Percentiles rank a stretch among this genome's conserved stretches.
These are phyloP conservation scores for Schizopygopsis malacanthus DNA, from an alignment of 2,797 vertebrate species.

Conservation along the genomic window DNA sequence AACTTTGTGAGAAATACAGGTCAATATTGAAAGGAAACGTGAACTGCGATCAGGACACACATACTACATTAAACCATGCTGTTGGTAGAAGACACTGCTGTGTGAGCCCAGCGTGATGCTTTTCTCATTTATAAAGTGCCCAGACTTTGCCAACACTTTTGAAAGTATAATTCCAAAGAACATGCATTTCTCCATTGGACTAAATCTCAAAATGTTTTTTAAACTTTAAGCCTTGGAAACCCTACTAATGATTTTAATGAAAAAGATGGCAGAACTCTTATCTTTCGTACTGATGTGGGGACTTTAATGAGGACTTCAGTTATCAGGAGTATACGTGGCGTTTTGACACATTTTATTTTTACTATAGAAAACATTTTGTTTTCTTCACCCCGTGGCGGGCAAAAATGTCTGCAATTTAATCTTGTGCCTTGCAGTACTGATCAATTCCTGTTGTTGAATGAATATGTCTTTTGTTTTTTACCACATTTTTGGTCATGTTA, in stretches of 20 bases:
- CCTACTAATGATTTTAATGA: constrained; percentile 7
- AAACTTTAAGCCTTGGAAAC: constrained; percentile 48
- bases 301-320: constrained; percentile 1
- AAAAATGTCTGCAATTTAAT: constrained; percentile 52
- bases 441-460: constrained; percentile 39
- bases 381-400: constrained; percentile 21
- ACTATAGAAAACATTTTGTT: too few species aligned
- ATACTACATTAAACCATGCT: background rate
- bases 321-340: constrained; percentile 1
- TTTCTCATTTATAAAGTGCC: constrained; percentile 41
- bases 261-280: constrained; percentile 12
- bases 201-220: constrained; percentile 39
- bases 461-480: constrained; percentile 30
- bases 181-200: constrained; percentile 29
- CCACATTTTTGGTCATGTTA: constrained; percentile 33
- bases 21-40: constrained; percentile 34
- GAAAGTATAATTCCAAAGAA: constrained; percentile 53
- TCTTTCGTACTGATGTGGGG: background rate
- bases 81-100: constrained; percentile 24
- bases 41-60: constrained; percentile 21
- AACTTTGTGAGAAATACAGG: constrained; percentile 1
- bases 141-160: constrained; percentile 52
- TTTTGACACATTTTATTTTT: too few species aligned
- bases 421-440: constrained; percentile 47
- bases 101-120: constrained; percentile 39